phyloP scores from a whole-genome alignment of 2,888 invertebrate species.

The Diarsia mendica region DNA sequence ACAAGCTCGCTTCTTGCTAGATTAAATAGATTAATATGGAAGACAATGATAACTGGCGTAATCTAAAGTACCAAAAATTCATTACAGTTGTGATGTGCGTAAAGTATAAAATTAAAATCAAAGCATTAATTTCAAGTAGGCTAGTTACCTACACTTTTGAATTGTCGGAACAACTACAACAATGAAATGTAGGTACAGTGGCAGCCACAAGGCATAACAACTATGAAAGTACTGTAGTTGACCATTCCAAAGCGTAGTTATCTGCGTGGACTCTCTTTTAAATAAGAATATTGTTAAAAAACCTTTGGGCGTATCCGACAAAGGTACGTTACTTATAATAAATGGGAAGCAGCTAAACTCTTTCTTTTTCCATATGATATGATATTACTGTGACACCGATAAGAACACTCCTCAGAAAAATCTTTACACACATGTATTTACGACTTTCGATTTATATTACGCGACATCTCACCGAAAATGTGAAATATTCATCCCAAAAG shows the following conservation, averaged over 20 bases:
- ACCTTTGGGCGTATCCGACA: too few relatives aligned
- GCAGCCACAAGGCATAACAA: too few relatives aligned
- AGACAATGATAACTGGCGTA: neutral
- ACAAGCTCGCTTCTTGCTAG: neutral
- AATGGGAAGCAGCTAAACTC: neutral
- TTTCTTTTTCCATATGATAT: neutral
- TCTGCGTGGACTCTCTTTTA: too few relatives aligned
- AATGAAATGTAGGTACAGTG: too few relatives aligned
- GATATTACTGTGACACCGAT: neutral
- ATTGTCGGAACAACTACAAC: too few relatives aligned
- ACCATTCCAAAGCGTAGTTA: too few relatives aligned
- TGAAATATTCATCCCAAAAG: constrained; percentile 9
- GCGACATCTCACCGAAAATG: neutral
- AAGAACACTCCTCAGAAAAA: neutral
- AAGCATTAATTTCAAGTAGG: too few relatives aligned
- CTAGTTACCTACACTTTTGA: too few relatives aligned
- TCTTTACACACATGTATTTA: neutral
- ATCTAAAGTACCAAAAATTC: neutral
- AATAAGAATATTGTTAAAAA: too few relatives aligned
- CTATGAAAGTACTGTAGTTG: too few relatives aligned
- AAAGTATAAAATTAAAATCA: neutral
- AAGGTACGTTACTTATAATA: neutral
- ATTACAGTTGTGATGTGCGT: neutral
- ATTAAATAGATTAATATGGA: too few relatives aligned
- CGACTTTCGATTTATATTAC: neutral